Base-by-base conservation (phyloP, 1,140 invertebrate genomes). In the Palaemon carinicauda region DNA sequence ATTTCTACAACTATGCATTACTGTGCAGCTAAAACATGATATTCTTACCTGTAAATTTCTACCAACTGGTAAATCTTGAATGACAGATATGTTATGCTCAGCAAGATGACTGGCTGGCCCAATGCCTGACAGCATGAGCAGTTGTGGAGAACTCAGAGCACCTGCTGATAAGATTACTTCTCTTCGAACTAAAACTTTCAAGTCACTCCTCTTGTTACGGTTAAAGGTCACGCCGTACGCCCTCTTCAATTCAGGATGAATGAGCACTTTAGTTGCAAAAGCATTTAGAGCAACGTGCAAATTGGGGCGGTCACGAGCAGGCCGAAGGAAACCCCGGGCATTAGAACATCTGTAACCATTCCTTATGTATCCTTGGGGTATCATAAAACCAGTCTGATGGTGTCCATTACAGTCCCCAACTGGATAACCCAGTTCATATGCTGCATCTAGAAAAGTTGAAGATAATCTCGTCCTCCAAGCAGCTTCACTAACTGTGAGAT, bases 61-160 rank as follows among this genome's bases (percentile, higher is more conserved):
- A 3, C 81, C 81, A 7, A 82, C 81, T 29, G 81, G 51, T 24
- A 82, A 71, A 33, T 82, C 71, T 17, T 50, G 51, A 12, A 82
- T 24, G 9, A 82, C 81, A 29, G 69, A 21, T 41, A 82, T 82
- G 50, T 52, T 31, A 14, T 31, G 51, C 7, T 21, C 17, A 2
- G 17, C 14, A 24, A 83, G 73, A 19, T 83, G 82, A 3, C 15
- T 21, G 4, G 82, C 73, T 4, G 82, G 82, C 10, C 82, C 82
- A 12, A 83, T 50, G 17, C 82, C 82, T 1, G 82, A 83, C 15
- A 83, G 69, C 82, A 83, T 74, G 50, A 83, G 82, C 17, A 83
- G 29, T 21, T 77, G 71, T 7, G 82, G 82, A 10, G 82, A 75
- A 31, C 75, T 75, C 51, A 83, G 33, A 21, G 82, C 82, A 29